Evolutionary conservation across 2,888 invertebrate genomes (phyloP).

Genomic region (Synergus laeviventris): DNA sequence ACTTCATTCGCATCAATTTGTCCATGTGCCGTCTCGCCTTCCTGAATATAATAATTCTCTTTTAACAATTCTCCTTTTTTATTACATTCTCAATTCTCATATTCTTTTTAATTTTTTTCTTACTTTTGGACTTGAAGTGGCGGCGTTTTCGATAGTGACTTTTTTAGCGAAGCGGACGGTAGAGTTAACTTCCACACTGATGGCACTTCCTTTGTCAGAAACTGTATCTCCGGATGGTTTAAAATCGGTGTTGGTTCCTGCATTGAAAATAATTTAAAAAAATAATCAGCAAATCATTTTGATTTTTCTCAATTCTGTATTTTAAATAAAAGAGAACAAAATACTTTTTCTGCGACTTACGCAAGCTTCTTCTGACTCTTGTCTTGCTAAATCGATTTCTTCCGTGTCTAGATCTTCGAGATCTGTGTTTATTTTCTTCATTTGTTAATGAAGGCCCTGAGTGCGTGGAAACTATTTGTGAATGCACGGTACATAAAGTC

Average conservation of each 20-base stretch:
- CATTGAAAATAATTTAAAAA: slow-evolving; percentile 13
- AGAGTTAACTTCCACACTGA: slow-evolving; percentile 62
- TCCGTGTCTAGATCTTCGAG: slow-evolving; percentile 64
- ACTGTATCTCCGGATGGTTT: slow-evolving; percentile 64
- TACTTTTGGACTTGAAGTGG: slow-evolving; percentile 47
- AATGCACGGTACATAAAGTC: slow-evolving; percentile 86
- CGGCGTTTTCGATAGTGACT: slow-evolving; percentile 64
- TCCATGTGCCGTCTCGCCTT: not conserved
- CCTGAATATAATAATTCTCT: not conserved
- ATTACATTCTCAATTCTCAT: not conserved
- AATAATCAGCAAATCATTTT: not conserved
- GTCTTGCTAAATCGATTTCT: slow-evolving; percentile 69
- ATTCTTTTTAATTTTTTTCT: not conserved
- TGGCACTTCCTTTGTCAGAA: slow-evolving; percentile 59
- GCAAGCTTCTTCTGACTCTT: slow-evolving; percentile 63
- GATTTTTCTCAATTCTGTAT: too few relatives aligned
- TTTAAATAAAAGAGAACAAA: not conserved
- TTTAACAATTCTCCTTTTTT: not conserved
- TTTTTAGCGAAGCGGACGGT: slow-evolving; percentile 72
- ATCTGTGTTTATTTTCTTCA: slow-evolving; percentile 63
- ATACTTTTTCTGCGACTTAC: slow-evolving; percentile 55
- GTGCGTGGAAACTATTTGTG: slow-evolving; percentile 86
- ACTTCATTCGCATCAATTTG: slow-evolving; percentile 1
- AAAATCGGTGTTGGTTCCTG: slow-evolving; percentile 63
- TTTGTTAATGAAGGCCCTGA: slow-evolving; percentile 68